Conservation (phyloP, 2,113 vertebrate species). For the Bufo bufo region DNA sequence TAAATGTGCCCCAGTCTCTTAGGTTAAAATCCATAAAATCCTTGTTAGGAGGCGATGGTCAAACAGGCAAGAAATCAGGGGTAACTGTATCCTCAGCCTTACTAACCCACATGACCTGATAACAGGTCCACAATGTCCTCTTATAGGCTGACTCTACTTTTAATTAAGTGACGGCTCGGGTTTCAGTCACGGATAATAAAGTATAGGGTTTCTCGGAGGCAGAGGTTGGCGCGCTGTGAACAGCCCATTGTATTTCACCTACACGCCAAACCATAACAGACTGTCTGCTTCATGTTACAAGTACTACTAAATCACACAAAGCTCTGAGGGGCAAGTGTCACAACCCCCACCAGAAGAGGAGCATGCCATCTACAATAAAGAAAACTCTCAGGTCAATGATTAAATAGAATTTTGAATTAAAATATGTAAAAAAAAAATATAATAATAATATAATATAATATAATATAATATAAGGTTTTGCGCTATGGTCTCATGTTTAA, state of each 20-base stretch:
- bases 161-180: slow-evolving; percentile 6
- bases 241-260: slow-evolving; percentile 21
- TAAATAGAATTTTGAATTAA: too few species aligned
- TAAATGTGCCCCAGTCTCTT: too few species aligned
- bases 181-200: neutral
- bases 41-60: too few species aligned
- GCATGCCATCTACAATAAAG: neutral
- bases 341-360: neutral
- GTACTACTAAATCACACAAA: neutral
- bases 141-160: neutral
- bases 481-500: too few species aligned
- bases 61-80: neutral
- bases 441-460: too few species aligned
- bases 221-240: neutral
- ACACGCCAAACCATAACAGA: neutral
- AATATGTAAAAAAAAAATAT: too few species aligned
- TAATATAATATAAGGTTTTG: too few species aligned
- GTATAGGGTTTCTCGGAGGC: neutral
- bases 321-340: neutral
- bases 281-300: neutral
- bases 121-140: neutral
- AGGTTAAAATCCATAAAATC: too few species aligned
- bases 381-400: too few species aligned
- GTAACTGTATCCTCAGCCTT: neutral
- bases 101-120: neutral